A percentile compares a stretch with the other conserved stretches of the same genome.
These are phyloP conservation scores for Oncorhynchus keta DNA, from an alignment of 2,113 vertebrate genomes.

Conservation along the genomic window DNA sequence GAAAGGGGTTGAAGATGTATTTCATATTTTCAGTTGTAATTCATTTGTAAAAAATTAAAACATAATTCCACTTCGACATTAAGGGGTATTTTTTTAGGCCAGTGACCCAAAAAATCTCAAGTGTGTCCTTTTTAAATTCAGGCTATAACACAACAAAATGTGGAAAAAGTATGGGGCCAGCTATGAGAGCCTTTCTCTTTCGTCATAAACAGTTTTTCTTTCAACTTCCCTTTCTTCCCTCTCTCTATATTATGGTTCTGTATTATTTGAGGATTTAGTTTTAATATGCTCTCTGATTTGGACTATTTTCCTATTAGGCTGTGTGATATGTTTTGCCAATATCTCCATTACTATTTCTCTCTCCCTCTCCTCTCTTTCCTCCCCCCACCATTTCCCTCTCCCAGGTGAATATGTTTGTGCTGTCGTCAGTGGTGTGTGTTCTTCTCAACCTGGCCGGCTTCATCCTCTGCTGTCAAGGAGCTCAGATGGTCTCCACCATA, in stretches of 20 bases:
- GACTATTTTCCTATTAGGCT: background rate
- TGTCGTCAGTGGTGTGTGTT: constrained; percentile 82
- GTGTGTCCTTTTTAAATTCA: no score
- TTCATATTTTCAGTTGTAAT: no score
- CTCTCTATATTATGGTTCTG: background rate
- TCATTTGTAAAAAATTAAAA: no score
- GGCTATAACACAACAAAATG: no score
- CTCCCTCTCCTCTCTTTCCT: background rate
- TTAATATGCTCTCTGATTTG: background rate
- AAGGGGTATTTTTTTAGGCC: no score
- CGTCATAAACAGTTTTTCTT: background rate
- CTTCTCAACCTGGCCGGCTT: constrained; percentile 83
- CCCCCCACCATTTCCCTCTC: constrained; percentile 23
- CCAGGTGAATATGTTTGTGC: constrained; percentile 84
- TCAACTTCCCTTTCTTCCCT: background rate
- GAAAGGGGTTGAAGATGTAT: no score
- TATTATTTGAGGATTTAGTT: background rate
- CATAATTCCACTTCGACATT: no score
- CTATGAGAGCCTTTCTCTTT: background rate
- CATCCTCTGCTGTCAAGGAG: constrained; percentile 82
- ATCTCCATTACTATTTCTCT: background rate
- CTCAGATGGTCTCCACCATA: constrained; percentile 82
- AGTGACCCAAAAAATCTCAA: no score
- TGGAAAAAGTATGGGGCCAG: background rate
- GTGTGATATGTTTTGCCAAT: background rate